phyloP scores from a whole-genome alignment of 64 coral and sea anemone genomes.

The Stichodactyla mertensii region DNA sequence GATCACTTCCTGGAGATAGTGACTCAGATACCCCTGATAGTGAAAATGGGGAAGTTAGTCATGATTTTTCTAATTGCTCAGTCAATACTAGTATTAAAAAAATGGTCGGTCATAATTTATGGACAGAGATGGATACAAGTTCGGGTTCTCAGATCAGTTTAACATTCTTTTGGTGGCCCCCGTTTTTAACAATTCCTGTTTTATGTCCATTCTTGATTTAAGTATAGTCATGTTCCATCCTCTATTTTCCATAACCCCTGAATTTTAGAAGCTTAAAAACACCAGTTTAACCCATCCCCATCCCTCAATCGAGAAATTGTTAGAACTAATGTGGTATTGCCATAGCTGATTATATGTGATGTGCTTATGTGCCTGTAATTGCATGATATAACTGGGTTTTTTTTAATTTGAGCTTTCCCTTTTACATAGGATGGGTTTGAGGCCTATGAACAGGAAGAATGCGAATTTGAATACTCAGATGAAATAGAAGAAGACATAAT shows the following conservation, averaged over 20 bases:
- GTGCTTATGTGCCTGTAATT: neutral
- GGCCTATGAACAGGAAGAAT: neutral
- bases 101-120: neutral
- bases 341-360: neutral
- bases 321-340: neutral
- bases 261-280: conserved; percentile 3
- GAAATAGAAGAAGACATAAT: conserved; percentile 11
- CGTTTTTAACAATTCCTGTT: neutral
- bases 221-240: neutral
- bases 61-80: neutral
- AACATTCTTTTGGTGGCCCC: neutral
- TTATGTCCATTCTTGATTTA: too few relatives aligned
- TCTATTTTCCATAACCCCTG: neutral
- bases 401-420: neutral
- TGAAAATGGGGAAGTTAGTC: neutral
- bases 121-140: neutral
- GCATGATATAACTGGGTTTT: neutral
- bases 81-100: neutral
- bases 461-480: conserved; percentile 1
- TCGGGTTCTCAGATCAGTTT: neutral
- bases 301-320: neutral
- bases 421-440: neutral
- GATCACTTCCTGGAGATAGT: neutral
- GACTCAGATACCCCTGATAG: neutral
- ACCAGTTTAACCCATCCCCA: neutral